Conservation (phyloP, 2,888 invertebrate genomes). For the Phengaris alcon region DNA sequence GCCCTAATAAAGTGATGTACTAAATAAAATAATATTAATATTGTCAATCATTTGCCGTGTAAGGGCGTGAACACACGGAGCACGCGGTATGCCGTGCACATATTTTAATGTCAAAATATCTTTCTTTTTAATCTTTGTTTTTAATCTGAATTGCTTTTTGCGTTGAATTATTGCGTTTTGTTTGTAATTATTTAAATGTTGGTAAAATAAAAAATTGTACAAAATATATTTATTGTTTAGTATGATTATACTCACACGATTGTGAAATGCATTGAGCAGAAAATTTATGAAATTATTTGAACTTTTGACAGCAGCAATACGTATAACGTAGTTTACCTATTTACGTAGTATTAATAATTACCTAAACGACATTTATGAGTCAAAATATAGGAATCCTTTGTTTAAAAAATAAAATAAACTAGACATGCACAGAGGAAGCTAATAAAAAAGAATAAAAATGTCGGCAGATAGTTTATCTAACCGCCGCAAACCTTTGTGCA, state of each 20-base stretch:
- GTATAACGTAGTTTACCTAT: too few relatives aligned
- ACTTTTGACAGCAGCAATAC: too few relatives aligned
- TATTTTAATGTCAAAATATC: slow-evolving; percentile 28
- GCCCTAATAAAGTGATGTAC: neutral
- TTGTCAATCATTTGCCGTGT: slow-evolving; percentile 20
- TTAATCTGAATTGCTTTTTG: slow-evolving; percentile 24
- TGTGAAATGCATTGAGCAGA: neutral
- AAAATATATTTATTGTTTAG: neutral
- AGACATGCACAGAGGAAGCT: neutral
- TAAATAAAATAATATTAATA: slow-evolving; percentile 23
- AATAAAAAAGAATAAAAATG: neutral
- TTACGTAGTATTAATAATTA: too few relatives aligned
- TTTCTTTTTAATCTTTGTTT: neutral
- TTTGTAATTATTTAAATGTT: neutral
- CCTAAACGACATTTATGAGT: neutral
- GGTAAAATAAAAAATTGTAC: neutral
- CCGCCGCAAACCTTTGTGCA: slow-evolving; percentile 16
- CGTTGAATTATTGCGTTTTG: slow-evolving; percentile 15
- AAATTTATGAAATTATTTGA: too few relatives aligned
- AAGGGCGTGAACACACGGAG: slow-evolving; percentile 15
- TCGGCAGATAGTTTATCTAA: slow-evolving; percentile 7
- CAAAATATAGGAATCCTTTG: neutral
- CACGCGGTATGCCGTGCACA: slow-evolving; percentile 20
- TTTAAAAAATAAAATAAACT: neutral
- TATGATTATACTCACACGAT: neutral